Evolutionary conservation across 2,797 vertebrate genomes (phyloP).

Genomic region (Buphagus erythrorhynchus): DNA sequence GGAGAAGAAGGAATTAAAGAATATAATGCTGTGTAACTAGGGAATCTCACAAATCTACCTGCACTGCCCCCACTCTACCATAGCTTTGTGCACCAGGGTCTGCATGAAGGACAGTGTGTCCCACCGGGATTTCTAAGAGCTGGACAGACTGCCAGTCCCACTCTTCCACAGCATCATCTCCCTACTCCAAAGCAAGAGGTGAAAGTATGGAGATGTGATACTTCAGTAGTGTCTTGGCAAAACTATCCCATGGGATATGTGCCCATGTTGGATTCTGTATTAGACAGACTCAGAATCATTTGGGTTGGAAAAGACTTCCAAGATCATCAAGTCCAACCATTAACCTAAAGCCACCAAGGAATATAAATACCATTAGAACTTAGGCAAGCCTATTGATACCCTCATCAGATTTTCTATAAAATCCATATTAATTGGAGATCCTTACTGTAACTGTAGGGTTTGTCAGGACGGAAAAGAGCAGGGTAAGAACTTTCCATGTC

Average conservation of each 20-base stretch:
- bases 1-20: background rate
- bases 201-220: background rate
- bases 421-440: background rate
- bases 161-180: background rate
- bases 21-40: background rate
- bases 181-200: background rate
- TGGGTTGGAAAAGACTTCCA: background rate
- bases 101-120: background rate
- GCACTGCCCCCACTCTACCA: background rate
- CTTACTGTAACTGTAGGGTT: background rate
- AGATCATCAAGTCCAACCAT: background rate
- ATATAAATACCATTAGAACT: background rate
- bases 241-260: background rate
- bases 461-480: background rate
- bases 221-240: background rate
- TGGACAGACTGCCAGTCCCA: background rate
- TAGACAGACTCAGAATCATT: background rate
- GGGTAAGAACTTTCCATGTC: background rate
- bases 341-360: rapidly evolving
- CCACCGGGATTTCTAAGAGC: background rate
- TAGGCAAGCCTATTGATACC: background rate
- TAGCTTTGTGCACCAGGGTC: background rate
- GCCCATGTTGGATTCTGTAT: background rate
- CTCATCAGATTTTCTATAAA: background rate
- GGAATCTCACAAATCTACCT: background rate